A percentile compares a stretch with the other conserved stretches of the same genome.
Evolutionary conservation across 2,113 vertebrate genomes (phyloP).

Genomic region (Tragelaphus buxtoni): DNA sequence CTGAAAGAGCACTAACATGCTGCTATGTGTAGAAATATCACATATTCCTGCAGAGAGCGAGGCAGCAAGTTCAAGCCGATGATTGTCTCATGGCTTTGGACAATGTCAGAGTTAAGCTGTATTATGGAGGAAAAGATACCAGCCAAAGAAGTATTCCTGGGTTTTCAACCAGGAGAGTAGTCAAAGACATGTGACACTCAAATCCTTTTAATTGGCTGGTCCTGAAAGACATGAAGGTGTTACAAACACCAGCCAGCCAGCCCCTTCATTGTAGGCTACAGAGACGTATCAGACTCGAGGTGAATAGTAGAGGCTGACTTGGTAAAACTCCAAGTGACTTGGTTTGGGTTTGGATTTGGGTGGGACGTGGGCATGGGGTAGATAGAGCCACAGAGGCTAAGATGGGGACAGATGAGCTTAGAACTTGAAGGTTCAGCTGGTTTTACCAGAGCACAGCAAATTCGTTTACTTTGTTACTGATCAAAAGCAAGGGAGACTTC

Average conservation of each 20-base stretch:
- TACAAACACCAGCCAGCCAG: background rate
- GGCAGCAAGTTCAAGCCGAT: background rate
- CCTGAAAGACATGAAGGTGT: background rate
- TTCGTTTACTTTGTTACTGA: background rate
- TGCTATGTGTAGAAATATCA: slow-evolving; percentile 36
- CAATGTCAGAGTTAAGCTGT: background rate
- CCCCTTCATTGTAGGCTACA: too few relatives aligned
- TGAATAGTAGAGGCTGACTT: background rate
- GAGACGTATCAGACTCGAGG: background rate
- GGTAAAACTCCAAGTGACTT: background rate
- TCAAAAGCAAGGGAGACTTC: slow-evolving; percentile 6
- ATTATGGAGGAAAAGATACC: background rate
- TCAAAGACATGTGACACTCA: background rate
- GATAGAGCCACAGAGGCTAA: background rate
- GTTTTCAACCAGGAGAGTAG: background rate
- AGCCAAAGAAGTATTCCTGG: background rate
- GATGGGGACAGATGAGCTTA: background rate
- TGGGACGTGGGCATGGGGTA: background rate
- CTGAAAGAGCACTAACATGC: background rate
- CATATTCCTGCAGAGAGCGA: background rate
- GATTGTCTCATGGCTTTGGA: background rate
- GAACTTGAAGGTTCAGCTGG: background rate
- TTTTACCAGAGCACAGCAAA: background rate
- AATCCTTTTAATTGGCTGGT: background rate
- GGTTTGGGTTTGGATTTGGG: background rate